Percentiles rank a stretch among this genome's conserved stretches.
Conservation (phyloP, 2,797 vertebrate species). For the Fringilla coelebs region DNA sequence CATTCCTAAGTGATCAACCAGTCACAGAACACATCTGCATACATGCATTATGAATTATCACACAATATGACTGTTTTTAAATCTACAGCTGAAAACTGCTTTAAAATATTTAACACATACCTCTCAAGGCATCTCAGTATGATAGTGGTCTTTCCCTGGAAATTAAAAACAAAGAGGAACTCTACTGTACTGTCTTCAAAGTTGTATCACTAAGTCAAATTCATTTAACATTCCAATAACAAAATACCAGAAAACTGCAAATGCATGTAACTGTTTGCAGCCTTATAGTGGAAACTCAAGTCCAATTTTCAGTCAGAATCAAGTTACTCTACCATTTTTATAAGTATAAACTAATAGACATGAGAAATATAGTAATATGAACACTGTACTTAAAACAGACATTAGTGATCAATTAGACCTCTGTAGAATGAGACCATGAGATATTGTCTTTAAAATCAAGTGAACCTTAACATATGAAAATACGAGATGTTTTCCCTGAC, state of each 20-base stretch:
- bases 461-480: neutral
- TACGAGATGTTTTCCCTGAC: neutral
- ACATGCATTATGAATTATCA: neutral
- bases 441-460: neutral
- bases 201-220: slow-evolving; percentile 24
- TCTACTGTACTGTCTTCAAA: slow-evolving; percentile 34
- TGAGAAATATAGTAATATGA: slow-evolving; percentile 22
- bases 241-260: slow-evolving; percentile 53
- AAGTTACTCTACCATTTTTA: slow-evolving; percentile 43
- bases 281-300: slow-evolving; percentile 46
- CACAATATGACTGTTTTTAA: neutral
- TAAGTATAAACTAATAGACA: slow-evolving; percentile 23
- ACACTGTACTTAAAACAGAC: slow-evolving; percentile 1
- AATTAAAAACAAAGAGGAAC: slow-evolving; percentile 60
- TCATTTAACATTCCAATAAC: slow-evolving; percentile 45
- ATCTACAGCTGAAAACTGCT: neutral
- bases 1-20: neutral
- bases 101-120: slow-evolving; percentile 69
- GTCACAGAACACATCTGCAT: neutral
- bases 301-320: slow-evolving; percentile 52
- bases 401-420: slow-evolving; percentile 38
- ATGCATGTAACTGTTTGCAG: slow-evolving; percentile 36
- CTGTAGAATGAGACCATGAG: neutral
- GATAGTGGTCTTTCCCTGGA: slow-evolving; percentile 94
- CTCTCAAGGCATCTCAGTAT: slow-evolving; percentile 92